phyloP scores from a whole-genome alignment of 2,888 invertebrate genomes.

The Melanophora roralis region DNA sequence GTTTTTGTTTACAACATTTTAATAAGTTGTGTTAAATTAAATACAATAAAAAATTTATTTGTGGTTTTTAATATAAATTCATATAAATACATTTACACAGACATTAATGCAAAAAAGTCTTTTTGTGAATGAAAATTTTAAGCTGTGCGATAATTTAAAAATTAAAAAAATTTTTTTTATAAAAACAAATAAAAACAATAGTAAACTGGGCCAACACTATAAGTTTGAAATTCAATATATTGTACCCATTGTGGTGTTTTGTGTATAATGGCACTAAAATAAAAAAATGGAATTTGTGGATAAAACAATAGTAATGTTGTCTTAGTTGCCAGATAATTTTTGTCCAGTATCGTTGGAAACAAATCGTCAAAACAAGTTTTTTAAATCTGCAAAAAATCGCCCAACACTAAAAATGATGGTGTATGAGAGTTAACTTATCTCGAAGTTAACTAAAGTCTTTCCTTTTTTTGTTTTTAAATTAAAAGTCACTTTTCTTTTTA shows the following conservation, averaged over 20 bases:
- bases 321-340: too few relatives aligned
- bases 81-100: too few relatives aligned
- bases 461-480: too few relatives aligned
- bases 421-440: too few relatives aligned
- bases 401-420: too few relatives aligned
- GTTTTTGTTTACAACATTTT: constrained; percentile 25
- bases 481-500: too few relatives aligned
- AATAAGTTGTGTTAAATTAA: constrained; percentile 28
- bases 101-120: too few relatives aligned
- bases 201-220: constrained; percentile 12
- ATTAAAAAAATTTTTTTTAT: not conserved
- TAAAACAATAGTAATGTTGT: not conserved
- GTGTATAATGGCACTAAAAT: not conserved
- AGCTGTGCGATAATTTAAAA: not conserved
- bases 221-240: not conserved
- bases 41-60: constrained; percentile 14
- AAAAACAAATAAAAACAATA: not conserved
- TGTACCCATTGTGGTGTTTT: too few relatives aligned
- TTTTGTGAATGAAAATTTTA: constrained; percentile 14
- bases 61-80: constrained; percentile 38
- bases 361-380: too few relatives aligned
- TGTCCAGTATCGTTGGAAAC: too few relatives aligned
- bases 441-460: too few relatives aligned
- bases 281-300: not conserved
- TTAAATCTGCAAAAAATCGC: too few relatives aligned